Conservation (phyloP, 1,140 invertebrate species). For the Idris sp. region DNA sequence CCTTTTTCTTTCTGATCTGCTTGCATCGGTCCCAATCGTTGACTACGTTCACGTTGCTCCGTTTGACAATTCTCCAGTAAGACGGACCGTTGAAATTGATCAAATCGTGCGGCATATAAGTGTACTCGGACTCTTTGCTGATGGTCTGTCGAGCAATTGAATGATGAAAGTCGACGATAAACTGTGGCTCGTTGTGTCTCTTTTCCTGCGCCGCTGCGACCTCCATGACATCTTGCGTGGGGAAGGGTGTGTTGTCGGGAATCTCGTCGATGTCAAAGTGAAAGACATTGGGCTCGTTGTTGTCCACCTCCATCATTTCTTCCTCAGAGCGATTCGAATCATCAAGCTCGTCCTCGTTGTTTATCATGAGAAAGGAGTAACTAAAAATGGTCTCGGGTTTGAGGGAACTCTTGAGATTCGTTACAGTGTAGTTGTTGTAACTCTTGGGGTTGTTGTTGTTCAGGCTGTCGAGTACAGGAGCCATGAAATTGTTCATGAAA, state of each 20-base stretch:
- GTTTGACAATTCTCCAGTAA: constrained; percentile 84
- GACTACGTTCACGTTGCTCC: no score
- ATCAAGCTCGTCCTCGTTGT: constrained; percentile 52
- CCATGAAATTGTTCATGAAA: constrained; percentile 59
- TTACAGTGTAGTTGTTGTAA: no score
- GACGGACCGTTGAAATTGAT: constrained; percentile 86
- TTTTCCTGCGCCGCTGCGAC: no score
- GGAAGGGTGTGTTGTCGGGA: constrained; percentile 44
- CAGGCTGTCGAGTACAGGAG: constrained; percentile 60
- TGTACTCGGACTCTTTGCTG: constrained; percentile 85
- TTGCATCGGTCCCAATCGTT: no score
- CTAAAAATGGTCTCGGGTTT: no score
- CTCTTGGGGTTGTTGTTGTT: no score
- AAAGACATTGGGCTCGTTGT: constrained; percentile 33
- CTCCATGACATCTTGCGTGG: no score
- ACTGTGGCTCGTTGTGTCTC: no score
- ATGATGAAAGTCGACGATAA: no score
- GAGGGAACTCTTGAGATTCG: no score
- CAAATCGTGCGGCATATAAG: constrained; percentile 80
- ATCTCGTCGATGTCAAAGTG: constrained; percentile 68
- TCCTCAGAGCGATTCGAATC: constrained; percentile 2
- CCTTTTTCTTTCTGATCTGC: constrained; percentile 64
- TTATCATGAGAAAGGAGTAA: constrained; percentile 62
- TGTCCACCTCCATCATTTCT: constrained; percentile 36
- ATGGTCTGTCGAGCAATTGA: no score